These are phyloP conservation scores for Lathronympha strigana DNA, from an alignment of 2,888 invertebrate genomes.

Conservation along the genomic window DNA sequence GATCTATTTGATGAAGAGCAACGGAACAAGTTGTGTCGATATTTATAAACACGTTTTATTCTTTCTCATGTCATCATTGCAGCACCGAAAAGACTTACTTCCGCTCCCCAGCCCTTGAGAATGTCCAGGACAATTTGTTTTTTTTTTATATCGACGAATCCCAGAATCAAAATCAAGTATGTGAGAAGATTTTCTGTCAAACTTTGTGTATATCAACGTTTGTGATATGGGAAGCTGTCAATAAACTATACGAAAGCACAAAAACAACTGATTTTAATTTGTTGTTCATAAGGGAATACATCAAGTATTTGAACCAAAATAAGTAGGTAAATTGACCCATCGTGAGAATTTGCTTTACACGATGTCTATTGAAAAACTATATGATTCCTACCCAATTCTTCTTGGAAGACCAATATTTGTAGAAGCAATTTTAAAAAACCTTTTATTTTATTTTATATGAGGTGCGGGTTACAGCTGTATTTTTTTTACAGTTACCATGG, in stretches of 20 bases:
- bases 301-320: not conserved
- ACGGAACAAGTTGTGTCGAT: not conserved
- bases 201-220: not conserved
- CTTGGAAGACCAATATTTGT: no score
- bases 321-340: no score
- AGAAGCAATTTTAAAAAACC: no score
- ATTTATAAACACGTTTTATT: not conserved
- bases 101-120: not conserved
- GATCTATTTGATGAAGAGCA: not conserved
- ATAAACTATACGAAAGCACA: not conserved
- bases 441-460: no score
- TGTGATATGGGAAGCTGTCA: not conserved
- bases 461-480: no score
- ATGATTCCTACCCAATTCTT: no score
- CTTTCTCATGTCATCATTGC: not conserved
- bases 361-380: not conserved
- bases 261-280: not conserved
- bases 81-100: not conserved
- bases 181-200: not conserved
- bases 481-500: no score
- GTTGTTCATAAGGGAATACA: not conserved
- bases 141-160: not conserved
- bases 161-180: not conserved
- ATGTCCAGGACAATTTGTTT: not conserved
- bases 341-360: not conserved